Evolutionary conservation across 1,140 invertebrate species (phyloP).

Genomic region (Drosophila baimaii): DNA sequence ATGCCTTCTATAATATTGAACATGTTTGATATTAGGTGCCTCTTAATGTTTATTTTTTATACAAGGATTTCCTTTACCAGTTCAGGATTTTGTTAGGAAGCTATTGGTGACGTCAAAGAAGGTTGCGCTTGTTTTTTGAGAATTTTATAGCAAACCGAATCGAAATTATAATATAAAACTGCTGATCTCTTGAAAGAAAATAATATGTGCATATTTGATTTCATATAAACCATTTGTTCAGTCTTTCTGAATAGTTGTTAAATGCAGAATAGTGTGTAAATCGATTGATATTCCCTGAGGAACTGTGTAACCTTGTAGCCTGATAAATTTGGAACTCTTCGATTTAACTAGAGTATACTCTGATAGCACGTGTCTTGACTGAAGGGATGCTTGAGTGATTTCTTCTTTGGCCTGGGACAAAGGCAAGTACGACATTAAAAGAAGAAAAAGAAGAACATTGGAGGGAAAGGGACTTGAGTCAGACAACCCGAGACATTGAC

Average conservation of each 20-base stretch:
- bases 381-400: slow-evolving; percentile 65
- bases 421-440: slow-evolving; percentile 6
- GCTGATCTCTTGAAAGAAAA: too few species aligned
- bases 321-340: background rate
- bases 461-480: background rate
- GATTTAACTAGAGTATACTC: background rate
- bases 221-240: too few species aligned
- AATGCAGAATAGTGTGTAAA: too few species aligned
- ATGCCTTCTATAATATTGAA: background rate
- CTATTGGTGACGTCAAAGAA: too few species aligned
- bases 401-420: slow-evolving; percentile 33
- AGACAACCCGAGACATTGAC: slow-evolving; percentile 17
- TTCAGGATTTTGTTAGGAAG: too few species aligned
- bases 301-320: background rate
- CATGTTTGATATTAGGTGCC: background rate
- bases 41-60: fast-evolving
- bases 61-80: too few species aligned
- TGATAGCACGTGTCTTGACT: slow-evolving; percentile 58
- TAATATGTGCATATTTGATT: too few species aligned
- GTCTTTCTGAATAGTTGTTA: too few species aligned
- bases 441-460: background rate
- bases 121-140: too few species aligned
- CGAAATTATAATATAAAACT: too few species aligned
- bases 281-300: too few species aligned
- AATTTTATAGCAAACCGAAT: too few species aligned